A percentile compares a stretch with the other conserved stretches of the same genome.
phyloP scores from a whole-genome alignment of 2,113 vertebrate genomes.

The Plectropomus leopardus region DNA sequence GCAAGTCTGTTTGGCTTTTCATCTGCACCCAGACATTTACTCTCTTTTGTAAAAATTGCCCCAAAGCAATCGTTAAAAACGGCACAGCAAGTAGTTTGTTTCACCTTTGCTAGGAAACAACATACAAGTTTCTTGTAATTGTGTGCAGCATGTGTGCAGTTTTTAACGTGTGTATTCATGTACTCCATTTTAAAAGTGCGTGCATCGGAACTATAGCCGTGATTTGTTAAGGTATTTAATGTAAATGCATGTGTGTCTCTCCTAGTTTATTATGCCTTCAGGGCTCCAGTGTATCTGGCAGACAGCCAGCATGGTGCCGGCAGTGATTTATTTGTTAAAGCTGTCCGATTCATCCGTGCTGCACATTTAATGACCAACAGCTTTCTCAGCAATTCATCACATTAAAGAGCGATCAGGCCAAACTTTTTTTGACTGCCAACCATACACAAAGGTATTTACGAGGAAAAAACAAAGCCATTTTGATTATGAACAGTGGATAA shows the following conservation, averaged over 20 bases:
- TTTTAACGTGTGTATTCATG: slow-evolving; percentile 19
- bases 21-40: neutral
- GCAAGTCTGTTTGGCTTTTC: neutral
- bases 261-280: slow-evolving; percentile 10
- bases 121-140: slow-evolving; percentile 21
- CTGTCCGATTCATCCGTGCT: slow-evolving; percentile 1
- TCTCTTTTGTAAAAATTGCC: neutral
- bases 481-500: slow-evolving; percentile 7
- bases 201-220: neutral
- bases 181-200: neutral
- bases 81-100: neutral
- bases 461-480: slow-evolving; percentile 2
- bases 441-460: slow-evolving; percentile 12
- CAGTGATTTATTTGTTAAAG: slow-evolving; percentile 47
- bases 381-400: slow-evolving; percentile 23
- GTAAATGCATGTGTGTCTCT: neutral
- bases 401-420: neutral
- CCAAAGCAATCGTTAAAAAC: slow-evolving; percentile 8
- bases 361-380: slow-evolving; percentile 26
- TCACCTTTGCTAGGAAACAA: neutral
- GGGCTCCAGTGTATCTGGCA: slow-evolving; percentile 32
- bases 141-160: neutral
- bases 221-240: slow-evolving; percentile 4
- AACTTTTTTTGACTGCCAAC: slow-evolving; percentile 7
- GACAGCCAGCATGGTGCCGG: slow-evolving; percentile 16